phyloP scores from a whole-genome alignment of 2,113 vertebrate genomes.

The Eubucco bourcierii region DNA sequence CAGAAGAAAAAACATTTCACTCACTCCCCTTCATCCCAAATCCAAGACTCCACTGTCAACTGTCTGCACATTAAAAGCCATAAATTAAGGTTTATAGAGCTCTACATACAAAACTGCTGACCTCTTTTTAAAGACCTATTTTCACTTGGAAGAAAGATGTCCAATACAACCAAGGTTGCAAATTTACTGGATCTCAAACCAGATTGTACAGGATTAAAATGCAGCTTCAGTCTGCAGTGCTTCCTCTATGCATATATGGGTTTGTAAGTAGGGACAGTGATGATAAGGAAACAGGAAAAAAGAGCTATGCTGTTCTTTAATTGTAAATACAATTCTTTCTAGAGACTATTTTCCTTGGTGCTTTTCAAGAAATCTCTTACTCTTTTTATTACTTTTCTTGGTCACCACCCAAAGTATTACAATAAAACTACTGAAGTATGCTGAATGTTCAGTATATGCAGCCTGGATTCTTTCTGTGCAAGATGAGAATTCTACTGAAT shows the following conservation, averaged over 20 bases:
- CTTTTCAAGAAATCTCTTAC: not conserved
- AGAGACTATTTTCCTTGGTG: not conserved
- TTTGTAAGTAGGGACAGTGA: rapidly evolving
- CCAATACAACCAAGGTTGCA: not conserved
- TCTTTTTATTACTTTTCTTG: not conserved
- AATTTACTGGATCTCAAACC: not conserved
- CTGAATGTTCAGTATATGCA: not conserved
- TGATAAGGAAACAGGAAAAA: not conserved
- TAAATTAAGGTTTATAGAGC: not conserved
- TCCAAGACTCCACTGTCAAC: not conserved
- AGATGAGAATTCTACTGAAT: not conserved
- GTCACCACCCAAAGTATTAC: not conserved
- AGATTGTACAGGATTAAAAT: not conserved
- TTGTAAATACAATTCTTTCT: not conserved
- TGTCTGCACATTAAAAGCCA: not conserved
- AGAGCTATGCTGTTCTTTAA: not conserved
- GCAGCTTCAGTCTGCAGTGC: not conserved
- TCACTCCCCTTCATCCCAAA: not conserved
- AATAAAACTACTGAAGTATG: not conserved
- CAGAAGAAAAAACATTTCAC: not conserved
- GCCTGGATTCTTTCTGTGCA: not conserved
- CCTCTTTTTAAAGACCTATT: not conserved
- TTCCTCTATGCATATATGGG: not conserved
- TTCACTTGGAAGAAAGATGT: not conserved
- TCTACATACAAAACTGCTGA: not conserved